Conservation (phyloP, 2,797 vertebrate genomes). For the Aeoliscus strigatus region DNA sequence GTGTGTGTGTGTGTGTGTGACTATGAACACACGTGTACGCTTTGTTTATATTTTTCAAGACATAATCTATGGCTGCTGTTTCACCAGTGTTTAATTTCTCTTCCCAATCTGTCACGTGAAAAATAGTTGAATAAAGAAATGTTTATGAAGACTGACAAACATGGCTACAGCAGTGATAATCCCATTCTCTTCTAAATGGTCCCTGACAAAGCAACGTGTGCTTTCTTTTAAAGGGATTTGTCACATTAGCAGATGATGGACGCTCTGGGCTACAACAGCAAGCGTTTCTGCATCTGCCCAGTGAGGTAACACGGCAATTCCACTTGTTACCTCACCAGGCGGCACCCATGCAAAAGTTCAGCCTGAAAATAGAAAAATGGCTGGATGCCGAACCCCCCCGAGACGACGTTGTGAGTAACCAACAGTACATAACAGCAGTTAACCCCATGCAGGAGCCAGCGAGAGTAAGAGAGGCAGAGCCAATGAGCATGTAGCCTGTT, state of each 20-base stretch:
- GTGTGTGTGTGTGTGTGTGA: too few relatives aligned
- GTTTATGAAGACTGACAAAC: slow-evolving; percentile 6
- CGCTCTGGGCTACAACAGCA: slow-evolving; percentile 22
- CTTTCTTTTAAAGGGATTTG: slow-evolving; percentile 43
- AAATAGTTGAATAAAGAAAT: too few relatives aligned
- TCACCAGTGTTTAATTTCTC: too few relatives aligned
- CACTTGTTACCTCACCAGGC: slow-evolving; percentile 58
- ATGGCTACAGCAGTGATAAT: slow-evolving; percentile 18
- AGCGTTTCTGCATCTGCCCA: slow-evolving; percentile 16
- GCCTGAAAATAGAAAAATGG: slow-evolving; percentile 63
- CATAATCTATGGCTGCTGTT: too few relatives aligned
- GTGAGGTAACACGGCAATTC: slow-evolving; percentile 35
- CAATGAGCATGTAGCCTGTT: slow-evolving; percentile 75
- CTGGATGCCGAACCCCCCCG: slow-evolving; percentile 48
- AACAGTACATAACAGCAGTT: slow-evolving; percentile 67
- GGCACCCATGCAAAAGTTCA: slow-evolving; percentile 58
- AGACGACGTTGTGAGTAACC: slow-evolving; percentile 63
- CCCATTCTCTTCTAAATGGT: slow-evolving; percentile 28
- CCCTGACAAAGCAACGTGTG: slow-evolving; percentile 1
- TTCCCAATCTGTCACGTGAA: too few relatives aligned
- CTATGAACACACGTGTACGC: too few relatives aligned
- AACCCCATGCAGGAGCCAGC: slow-evolving; percentile 52
- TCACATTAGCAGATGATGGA: slow-evolving; percentile 45
- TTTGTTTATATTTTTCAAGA: too few relatives aligned
- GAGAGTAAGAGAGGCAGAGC: slow-evolving; percentile 48